Evolutionary conservation across 2,113 vertebrate species (phyloP).

Genomic region (Pseudorhombus dupliciocellatus): DNA sequence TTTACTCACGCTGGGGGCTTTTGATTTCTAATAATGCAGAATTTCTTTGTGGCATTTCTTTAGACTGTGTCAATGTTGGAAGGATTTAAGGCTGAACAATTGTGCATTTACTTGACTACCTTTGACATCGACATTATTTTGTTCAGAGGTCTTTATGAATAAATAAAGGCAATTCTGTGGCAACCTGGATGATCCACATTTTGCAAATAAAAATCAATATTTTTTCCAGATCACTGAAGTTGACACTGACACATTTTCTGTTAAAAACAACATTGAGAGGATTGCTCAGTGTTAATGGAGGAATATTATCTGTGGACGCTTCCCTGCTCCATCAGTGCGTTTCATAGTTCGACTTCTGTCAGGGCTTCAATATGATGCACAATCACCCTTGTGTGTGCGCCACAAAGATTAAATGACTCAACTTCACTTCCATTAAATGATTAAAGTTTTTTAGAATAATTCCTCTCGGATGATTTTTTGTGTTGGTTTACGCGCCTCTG

Average conservation of each 20-base stretch:
- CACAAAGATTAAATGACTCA: conserved; percentile 31
- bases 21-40: neutral
- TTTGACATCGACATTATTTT: neutral
- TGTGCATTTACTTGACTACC: too few species aligned
- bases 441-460: conserved; percentile 63
- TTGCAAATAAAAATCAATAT: too few species aligned
- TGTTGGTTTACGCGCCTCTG: conserved; percentile 43
- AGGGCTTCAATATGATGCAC: neutral
- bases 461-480: conserved; percentile 49
- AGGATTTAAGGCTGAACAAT: too few species aligned
- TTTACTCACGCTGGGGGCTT: neutral
- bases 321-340: neutral
- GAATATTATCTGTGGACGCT: neutral
- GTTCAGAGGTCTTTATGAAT: too few species aligned
- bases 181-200: too few species aligned
- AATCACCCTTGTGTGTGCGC: neutral
- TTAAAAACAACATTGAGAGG: neutral
- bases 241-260: neutral
- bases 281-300: neutral
- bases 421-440: conserved; percentile 45
- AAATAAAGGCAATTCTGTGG: too few species aligned
- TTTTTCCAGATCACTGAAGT: too few species aligned
- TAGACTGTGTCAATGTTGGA: too few species aligned
- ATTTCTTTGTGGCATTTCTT: too few species aligned
- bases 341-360: neutral